Conservation (phyloP, 2,888 invertebrate species). For the Hypolimnas misippus region DNA sequence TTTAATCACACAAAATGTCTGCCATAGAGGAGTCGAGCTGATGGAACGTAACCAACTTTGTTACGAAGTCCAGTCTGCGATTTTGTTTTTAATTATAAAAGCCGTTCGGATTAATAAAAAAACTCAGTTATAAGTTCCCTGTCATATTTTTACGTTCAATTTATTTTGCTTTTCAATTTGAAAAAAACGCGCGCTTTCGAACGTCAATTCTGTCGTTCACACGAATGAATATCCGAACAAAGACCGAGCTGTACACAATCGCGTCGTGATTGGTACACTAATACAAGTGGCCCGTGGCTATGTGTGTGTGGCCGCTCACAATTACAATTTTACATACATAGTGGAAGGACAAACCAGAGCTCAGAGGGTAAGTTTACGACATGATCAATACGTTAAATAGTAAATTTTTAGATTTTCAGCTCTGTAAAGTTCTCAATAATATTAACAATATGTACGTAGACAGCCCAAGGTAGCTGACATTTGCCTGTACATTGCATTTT, state of each 20-base stretch:
- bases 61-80: constrained; percentile 35
- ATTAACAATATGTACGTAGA: too few species aligned
- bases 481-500: too few species aligned
- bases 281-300: neutral
- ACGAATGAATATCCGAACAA: neutral
- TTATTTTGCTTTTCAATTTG: neutral
- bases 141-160: neutral
- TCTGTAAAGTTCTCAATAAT: too few species aligned
- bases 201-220: neutral
- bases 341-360: too few species aligned
- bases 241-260: neutral
- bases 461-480: too few species aligned
- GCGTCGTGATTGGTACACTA: neutral
- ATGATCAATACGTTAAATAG: too few species aligned
- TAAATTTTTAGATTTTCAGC: too few species aligned
- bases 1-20: constrained; percentile 50
- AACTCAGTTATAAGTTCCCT: constrained; percentile 19
- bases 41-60: constrained; percentile 41
- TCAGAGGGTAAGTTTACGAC: too few species aligned
- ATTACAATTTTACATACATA: too few species aligned
- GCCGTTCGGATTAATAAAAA: constrained; percentile 34
- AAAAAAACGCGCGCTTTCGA: neutral
- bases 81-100: constrained; percentile 46
- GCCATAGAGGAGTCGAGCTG: constrained; percentile 41
- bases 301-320: neutral